A percentile compares a stretch with the other conserved stretches of the same genome.
Evolutionary conservation across 2,888 invertebrate species (phyloP).

Genomic region (Calameuta pallipes): DNA sequence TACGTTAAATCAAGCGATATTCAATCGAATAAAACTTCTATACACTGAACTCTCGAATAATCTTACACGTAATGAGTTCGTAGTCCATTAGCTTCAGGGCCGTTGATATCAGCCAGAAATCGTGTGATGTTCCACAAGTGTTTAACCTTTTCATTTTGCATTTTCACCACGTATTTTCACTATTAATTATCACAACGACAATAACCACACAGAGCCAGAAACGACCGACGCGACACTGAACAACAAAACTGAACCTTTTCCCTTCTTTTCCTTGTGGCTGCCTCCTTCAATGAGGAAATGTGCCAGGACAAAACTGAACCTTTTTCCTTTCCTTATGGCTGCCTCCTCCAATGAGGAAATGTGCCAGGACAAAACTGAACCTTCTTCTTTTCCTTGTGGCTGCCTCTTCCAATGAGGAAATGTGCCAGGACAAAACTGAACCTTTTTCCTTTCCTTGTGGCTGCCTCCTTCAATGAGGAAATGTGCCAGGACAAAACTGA

Average conservation of each 20-base stretch:
- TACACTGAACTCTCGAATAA: conserved; percentile 7
- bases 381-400: too few species aligned
- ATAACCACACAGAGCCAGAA: not conserved
- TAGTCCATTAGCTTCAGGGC: conserved; percentile 31
- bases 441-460: too few species aligned
- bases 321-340: too few species aligned
- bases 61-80: conserved; percentile 44
- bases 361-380: too few species aligned
- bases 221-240: conserved; percentile 27
- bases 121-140: conserved; percentile 51
- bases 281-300: too few species aligned
- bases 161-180: not conserved
- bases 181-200: conserved; percentile 20
- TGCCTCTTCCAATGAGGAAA: too few species aligned
- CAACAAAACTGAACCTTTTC: conserved; percentile 11
- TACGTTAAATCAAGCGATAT: conserved; percentile 14
- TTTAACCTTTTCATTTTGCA: conserved; percentile 38
- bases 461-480: too few species aligned
- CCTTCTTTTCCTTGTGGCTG: too few species aligned
- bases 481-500: too few species aligned
- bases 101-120: conserved; percentile 35
- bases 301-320: too few species aligned
- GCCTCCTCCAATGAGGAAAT: too few species aligned
- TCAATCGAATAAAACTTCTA: conserved; percentile 8
- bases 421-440: too few species aligned